Conservation (phyloP, 2,888 invertebrate genomes). For the Synergus japonicus region DNA sequence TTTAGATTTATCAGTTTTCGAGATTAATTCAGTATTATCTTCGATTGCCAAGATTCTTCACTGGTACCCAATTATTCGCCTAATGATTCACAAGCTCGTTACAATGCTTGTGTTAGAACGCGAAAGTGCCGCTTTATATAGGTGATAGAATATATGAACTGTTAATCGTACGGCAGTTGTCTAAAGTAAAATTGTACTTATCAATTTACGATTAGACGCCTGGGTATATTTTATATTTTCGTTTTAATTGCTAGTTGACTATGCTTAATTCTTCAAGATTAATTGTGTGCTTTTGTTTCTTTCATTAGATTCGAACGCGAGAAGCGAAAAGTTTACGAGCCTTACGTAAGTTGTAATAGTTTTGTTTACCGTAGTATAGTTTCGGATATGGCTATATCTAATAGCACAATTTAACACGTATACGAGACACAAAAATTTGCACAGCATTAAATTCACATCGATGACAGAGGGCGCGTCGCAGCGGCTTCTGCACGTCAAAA, state of each 20-base stretch:
- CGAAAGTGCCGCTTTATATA: slow-evolving; percentile 27
- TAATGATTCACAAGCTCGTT: background rate
- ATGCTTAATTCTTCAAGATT: slow-evolving; percentile 58
- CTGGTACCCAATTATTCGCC: background rate
- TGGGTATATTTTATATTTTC: slow-evolving; percentile 44
- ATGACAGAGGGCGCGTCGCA: slow-evolving; percentile 66
- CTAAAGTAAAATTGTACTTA: slow-evolving; percentile 38
- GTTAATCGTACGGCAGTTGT: slow-evolving; percentile 19
- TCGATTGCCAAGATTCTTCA: background rate
- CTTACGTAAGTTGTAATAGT: slow-evolving; percentile 64
- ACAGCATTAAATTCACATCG: slow-evolving; percentile 74
- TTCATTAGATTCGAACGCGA: slow-evolving; percentile 56
- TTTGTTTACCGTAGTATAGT: slow-evolving; percentile 56
- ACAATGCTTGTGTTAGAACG: background rate
- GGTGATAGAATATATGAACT: slow-evolving; percentile 15
- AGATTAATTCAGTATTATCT: too few relatives aligned
- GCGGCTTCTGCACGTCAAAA: slow-evolving; percentile 50
- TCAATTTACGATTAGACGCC: slow-evolving; percentile 27
- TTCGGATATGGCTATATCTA: slow-evolving; percentile 63
- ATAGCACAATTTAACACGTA: slow-evolving; percentile 71
- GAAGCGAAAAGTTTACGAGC: slow-evolving; percentile 65
- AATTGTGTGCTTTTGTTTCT: slow-evolving; percentile 55
- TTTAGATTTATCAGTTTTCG: too few relatives aligned
- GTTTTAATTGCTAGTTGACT: slow-evolving; percentile 55
- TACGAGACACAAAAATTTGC: slow-evolving; percentile 73